Base-by-base conservation (phyloP, 2,113 vertebrate genomes). In the Ranitomeya variabilis region DNA sequence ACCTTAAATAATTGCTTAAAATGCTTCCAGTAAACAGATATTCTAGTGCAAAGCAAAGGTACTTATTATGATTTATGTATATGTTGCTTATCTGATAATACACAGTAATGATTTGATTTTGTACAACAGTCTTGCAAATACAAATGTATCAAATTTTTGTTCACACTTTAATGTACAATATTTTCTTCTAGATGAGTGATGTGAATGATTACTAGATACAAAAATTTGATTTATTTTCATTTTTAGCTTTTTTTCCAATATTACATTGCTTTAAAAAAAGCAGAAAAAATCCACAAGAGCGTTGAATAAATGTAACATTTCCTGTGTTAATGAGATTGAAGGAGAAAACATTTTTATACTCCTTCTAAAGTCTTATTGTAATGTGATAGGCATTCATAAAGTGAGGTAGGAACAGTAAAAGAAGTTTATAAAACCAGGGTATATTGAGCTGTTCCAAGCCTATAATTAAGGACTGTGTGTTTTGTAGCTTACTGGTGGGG, bases 1-100 rank as follows among this genome's bases (percentile, higher is more conserved):
- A 85, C 87, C 87, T 85, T 83, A 83, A 85, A 89, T 85, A 79
- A 85, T 85, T 85, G 82, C 82, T 69, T 69, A 79, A 66, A 84
- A 83, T 77, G 80, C 62, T 84, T 79, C 60, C 51, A 84, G 73
- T 85, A 82, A 89, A 84, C 87, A 89, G 85, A 69, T 67, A 89
- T 77, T 26, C 60, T 45, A 79, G 26, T 89, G 59, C 87, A 89
- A 66, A 89, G 51, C 26, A 67, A 78, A 52, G 79, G 45, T 85
- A 85, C 73, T 79, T 52, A 59, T 85, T 78, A 89, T 85, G 87
- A 89, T 89, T 89, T 89, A 89, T 89, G 69, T 89, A 66, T 54
- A 89, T 62, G 79, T 79, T 57, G 51, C n/a, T 89, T 89, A 89
- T 89, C 37, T 66, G 87, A 89, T 89, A 51, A 71, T 83, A 85